Base-by-base conservation (phyloP, 2,797 vertebrate species). In the Holocentrus rufus region DNA sequence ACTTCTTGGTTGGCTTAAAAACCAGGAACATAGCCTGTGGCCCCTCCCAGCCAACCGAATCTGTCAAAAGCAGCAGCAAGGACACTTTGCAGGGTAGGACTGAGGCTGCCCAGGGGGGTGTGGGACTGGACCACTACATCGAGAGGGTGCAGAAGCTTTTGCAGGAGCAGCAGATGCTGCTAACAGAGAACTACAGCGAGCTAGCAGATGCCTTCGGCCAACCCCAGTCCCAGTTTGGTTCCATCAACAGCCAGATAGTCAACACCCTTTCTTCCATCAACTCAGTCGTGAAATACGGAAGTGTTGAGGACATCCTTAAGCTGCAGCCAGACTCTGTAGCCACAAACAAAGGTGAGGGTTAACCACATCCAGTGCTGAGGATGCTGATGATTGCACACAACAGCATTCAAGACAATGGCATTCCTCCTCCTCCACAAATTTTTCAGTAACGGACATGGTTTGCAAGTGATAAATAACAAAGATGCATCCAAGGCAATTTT, bases 111-210 rank as follows among this genome's bases (percentile, higher is more conserved):
- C 85, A 85, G 31, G 82, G 90, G 34, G 90, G 79, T 22, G 91
- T 84, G 0, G 94, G 94, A 54, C 92, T 99, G 89, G 96, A 98
- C 88, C 97, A 99, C 81, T 99, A 99, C 88, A 99, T 99, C 0
- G 97, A 99, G 75, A 93, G 90, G 0, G 96, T 99, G 44, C 98
- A 98, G 89, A 98, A 96, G 81, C 94, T 99, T 75, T 88, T 99
- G 76, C 95, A 97, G 72, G 98, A 99, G 73, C 98, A 99, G 74
- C 97, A 99, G 70, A 96, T 94, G 77, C 92, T 99, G 69, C 94
- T 99, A 53, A 95, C 98, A 0, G 96, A 98, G 91, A 99, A 99
- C 90, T 99, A 99, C 80, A 96, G 90, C 7, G 98, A 99, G 76
- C 87, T 99, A 11, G 97, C 97, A 0, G 97, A 99, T 39, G 96